Conservation (phyloP, 2,113 vertebrate genomes). For the Scopus umbretta region DNA sequence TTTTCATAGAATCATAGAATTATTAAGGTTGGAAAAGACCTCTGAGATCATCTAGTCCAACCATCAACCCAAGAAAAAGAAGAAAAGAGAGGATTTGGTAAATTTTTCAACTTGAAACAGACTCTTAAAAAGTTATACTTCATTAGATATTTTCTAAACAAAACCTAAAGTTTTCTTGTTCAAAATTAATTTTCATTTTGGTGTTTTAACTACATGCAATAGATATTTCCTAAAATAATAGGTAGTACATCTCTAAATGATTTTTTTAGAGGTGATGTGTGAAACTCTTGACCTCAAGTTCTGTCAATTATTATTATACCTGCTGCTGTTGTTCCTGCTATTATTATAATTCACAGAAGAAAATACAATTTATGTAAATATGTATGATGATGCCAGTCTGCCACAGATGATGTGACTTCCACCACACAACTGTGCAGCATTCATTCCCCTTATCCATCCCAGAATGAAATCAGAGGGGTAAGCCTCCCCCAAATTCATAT, state of each 20-base stretch:
- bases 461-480: neutral
- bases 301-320: neutral
- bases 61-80: no score
- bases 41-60: no score
- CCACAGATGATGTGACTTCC: neutral
- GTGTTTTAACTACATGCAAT: neutral
- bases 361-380: slow-evolving; percentile 24
- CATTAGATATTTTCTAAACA: neutral
- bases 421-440: neutral
- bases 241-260: neutral
- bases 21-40: no score
- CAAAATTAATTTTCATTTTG: neutral
- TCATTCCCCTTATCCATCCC: neutral
- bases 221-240: neutral
- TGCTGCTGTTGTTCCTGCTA: neutral
- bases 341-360: neutral
- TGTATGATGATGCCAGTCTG: neutral
- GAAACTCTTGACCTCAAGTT: neutral
- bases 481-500: neutral
- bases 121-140: neutral
- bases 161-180: neutral
- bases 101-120: neutral
- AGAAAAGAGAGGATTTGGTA: neutral
- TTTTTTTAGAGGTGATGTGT: neutral
- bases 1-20: no score